Base-by-base conservation (phyloP, 2,113 vertebrate species). In the Hyperopisus bebe region DNA sequence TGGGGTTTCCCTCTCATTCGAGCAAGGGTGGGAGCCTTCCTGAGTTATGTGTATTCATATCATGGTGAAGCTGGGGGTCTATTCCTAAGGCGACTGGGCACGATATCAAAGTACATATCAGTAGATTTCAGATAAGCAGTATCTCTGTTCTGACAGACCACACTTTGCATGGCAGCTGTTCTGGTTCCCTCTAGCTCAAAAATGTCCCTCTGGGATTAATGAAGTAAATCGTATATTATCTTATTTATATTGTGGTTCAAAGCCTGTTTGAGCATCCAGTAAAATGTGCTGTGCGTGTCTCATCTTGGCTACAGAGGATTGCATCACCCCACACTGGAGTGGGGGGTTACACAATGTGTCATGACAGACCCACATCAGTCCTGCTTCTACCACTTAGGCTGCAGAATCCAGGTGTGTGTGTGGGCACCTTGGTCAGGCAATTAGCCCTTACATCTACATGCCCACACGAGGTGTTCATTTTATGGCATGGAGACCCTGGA, bases 211-310 rank as follows among this genome's bases (percentile, higher is more conserved):
- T 70, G 27, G 62, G 62, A 70, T 70, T 70, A 70, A 70, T 70
- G 10, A 70, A 70, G 10, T 70, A 70, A 31, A 70, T 70, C 62
- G 31, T 70, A 70, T 70, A 70, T 70, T 70, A 70, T 70, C 10
- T 70, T 70, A 31, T 70, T 31, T 70, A 70, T 70, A 15, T 42
- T 80, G 74, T 13, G 74, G 35, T 39, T 39, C 74, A 42, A 42
- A 80, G 74, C 74, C 85, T 87, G 48, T 87, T 55, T 47, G 15
- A 87, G 85, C 3, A 9, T 86, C 13, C 47, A 53, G 85, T n/a
- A 15, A 53, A 86, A 87, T 87, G 85, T 19, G 85, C 48, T 53
- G 27, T 53, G 85, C 85, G 15, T 87, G 85, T 53, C 85, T 53
- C 50, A 9, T 87, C 85, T 47, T 87, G 50, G 85, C 48, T 27